These are phyloP conservation scores for Laticauda laticaudata DNA, from an alignment of 2,113 vertebrate species.

Conservation along the genomic window DNA sequence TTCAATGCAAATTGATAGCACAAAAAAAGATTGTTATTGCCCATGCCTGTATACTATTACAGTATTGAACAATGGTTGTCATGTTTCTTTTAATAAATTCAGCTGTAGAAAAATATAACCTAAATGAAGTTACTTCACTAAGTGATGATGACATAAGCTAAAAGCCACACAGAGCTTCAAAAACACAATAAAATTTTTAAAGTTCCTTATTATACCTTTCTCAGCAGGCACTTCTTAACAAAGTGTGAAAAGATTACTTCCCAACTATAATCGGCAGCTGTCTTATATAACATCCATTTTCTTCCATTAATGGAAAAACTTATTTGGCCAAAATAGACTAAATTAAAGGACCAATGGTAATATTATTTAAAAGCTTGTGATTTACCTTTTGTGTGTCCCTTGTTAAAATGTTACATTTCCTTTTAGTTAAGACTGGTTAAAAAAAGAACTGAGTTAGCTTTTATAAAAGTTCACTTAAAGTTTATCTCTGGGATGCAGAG, in stretches of 20 bases:
- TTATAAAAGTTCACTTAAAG: background rate
- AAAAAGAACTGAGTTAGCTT: background rate
- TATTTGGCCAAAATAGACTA: background rate
- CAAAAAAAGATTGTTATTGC: background rate
- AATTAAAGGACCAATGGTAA: background rate
- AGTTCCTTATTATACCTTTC: background rate
- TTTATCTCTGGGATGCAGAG: background rate
- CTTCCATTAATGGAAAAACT: background rate
- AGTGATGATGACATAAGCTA: background rate
- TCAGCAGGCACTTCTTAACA: background rate
- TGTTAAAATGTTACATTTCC: background rate
- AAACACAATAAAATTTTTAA: background rate
- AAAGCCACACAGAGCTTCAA: background rate
- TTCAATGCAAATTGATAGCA: background rate
- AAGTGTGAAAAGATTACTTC: background rate
- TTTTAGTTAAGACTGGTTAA: background rate
- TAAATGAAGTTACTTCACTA: background rate
- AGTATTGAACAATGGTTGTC: background rate
- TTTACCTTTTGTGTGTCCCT: background rate
- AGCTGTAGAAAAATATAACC: background rate
- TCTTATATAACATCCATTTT: background rate
- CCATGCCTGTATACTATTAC: background rate
- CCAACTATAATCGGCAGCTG: background rate
- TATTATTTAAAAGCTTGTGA: background rate
- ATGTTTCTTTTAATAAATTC: background rate